phyloP scores from a whole-genome alignment of 2,797 vertebrate species.

The Amblyraja radiata region DNA sequence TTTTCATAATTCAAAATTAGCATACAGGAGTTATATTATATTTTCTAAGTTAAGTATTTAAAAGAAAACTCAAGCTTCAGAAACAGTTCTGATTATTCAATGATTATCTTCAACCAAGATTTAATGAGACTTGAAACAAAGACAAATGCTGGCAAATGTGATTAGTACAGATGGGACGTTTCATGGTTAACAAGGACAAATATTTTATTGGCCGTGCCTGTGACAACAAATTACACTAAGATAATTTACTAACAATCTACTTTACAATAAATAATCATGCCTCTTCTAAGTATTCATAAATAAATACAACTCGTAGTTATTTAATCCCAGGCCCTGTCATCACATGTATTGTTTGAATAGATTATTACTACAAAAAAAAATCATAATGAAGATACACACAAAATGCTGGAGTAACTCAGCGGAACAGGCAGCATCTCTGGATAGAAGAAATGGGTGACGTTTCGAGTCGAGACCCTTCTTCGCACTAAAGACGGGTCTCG shows the following conservation, averaged over 20 bases:
- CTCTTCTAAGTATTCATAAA: neutral
- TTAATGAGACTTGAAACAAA: neutral
- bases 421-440: too few relatives aligned
- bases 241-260: neutral
- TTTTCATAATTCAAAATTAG: neutral
- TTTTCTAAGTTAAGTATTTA: neutral
- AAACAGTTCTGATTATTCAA: neutral
- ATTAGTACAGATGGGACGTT: too few relatives aligned
- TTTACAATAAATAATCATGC: neutral
- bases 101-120: neutral
- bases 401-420: too few relatives aligned
- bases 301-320: neutral
- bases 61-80: neutral
- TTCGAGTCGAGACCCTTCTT: too few relatives aligned
- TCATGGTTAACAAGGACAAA: too few relatives aligned
- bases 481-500: too few relatives aligned
- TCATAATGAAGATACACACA: neutral
- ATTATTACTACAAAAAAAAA: neutral
- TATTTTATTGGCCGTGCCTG: too few relatives aligned
- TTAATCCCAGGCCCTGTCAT: neutral
- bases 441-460: too few relatives aligned
- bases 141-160: too few relatives aligned
- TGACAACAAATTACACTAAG: neutral
- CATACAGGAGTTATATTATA: neutral
- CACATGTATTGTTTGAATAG: neutral